Evolutionary conservation across 2,797 vertebrate species (phyloP), one percentile per base, ranked within the genome.

Genomic region (Cirrhinus molitorella): DNA sequence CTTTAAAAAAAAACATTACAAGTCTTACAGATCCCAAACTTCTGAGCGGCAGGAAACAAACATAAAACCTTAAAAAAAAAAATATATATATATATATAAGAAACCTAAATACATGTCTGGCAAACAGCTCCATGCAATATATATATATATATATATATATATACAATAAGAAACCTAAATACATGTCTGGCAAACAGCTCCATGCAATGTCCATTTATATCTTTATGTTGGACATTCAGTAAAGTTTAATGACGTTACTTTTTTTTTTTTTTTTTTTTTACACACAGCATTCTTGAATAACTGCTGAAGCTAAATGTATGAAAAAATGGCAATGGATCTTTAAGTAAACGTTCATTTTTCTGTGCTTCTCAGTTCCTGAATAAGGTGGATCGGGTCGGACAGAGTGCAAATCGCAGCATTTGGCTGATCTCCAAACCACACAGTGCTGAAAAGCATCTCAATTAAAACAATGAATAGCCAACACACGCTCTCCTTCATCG

Each of bases 381-480:
- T 86, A 85, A 91, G 88, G 89, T 84, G 90, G 87, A 88, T 85
- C 34, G 91, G 89, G 90, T 91, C 89, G 87, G 57, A 83, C 85
- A 88, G 87, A 91, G 88, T 81, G 87, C 86, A 92, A 90, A 88
- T 90, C 88, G 89, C 87, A 91, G 86, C 89, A 34, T 70, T 89
- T 93, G 94, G 93, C 88, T 73, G 76, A 40, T 67, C 88, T 86
- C 93, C 89, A 91, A 92, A 89, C 88, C 91, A 89, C 89, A 90
- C 86, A 88, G 89, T 87, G 53, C 84, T 85, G 88, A 90, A 87
- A 88, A 84, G 85, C 89, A 91, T 92, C 93, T 85, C 71, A 85
- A 89, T 89, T 92, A 91, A 92, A 92, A 87, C 85, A 88, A 90
- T 88, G 88, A 88, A 90, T 87, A 65, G 87, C 82, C 71, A 80